phyloP scores from a whole-genome alignment of 2,797 vertebrate genomes.

The Dicrostonyx torquatus region DNA sequence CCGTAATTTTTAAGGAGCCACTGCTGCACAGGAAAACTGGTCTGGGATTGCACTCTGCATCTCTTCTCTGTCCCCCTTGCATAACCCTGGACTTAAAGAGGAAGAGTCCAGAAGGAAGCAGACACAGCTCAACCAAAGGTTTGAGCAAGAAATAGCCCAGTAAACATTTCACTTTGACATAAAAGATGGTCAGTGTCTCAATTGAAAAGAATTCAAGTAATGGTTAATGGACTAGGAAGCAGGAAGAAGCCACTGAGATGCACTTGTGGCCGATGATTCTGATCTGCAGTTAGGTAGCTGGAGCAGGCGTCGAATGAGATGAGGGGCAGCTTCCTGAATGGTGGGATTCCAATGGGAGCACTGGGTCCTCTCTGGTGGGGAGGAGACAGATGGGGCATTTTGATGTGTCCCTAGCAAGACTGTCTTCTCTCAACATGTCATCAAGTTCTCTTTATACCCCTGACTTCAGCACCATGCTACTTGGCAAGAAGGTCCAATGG shows the following conservation, averaged over 20 bases:
- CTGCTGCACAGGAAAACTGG: conserved; percentile 51
- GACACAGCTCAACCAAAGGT: neutral
- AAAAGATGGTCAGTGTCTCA: conserved; percentile 65
- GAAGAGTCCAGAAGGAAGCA: conserved; percentile 69
- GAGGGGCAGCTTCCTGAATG: neutral
- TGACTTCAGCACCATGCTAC: conserved; percentile 56
- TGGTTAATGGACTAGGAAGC: conserved; percentile 49
- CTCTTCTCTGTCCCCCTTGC: conserved; percentile 63
- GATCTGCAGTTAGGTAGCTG: neutral
- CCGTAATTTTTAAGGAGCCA: conserved; percentile 71
- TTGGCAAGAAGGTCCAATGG: conserved; percentile 57
- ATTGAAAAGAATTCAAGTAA: conserved; percentile 53
- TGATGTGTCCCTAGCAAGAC: conserved; percentile 64
- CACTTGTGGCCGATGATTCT: neutral
- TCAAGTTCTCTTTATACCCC: conserved; percentile 55
- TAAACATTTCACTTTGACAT: conserved; percentile 66
- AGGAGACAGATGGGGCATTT: conserved; percentile 51
- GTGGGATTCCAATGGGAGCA: neutral
- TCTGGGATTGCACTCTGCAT: neutral
- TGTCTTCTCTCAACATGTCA: conserved; percentile 48
- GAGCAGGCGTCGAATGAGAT: neutral
- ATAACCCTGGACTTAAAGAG: conserved; percentile 78
- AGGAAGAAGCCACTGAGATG: neutral
- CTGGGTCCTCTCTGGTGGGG: neutral
- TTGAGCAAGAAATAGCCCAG: conserved; percentile 71